Percentiles rank a stretch among this genome's conserved stretches.
phyloP scores from a whole-genome alignment of 2,888 invertebrate genomes.

The Lasioglossum calceatum region DNA sequence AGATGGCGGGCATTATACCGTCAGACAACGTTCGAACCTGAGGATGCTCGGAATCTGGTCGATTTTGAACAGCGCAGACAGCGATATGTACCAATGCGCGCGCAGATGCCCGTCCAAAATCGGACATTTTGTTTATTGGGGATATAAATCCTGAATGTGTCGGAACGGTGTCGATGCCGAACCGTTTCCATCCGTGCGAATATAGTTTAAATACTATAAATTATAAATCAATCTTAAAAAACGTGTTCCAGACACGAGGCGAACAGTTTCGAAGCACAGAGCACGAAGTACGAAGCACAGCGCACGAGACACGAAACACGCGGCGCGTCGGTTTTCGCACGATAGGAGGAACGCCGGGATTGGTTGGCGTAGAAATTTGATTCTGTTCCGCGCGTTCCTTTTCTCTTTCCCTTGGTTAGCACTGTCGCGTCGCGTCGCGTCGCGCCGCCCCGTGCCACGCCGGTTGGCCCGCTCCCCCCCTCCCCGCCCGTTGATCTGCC shows the following conservation, averaged over 20 bases:
- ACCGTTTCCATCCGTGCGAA: too few species aligned
- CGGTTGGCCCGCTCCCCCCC: constrained; percentile 33
- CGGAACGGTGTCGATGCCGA: too few species aligned
- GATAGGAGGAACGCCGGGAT: constrained; percentile 26
- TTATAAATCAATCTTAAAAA: background rate
- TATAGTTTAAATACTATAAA: too few species aligned
- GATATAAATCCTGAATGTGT: too few species aligned
- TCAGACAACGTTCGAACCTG: too few species aligned
- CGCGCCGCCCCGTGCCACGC: background rate
- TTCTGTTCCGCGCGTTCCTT: constrained; percentile 48
- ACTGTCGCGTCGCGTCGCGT: background rate
- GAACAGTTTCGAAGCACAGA: background rate
- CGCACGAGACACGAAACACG: background rate
- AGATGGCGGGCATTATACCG: too few species aligned
- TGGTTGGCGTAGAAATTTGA: constrained; percentile 58
- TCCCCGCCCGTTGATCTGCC: constrained; percentile 16
- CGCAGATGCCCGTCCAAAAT: too few species aligned
- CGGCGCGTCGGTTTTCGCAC: constrained; percentile 20
- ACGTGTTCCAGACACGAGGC: background rate
- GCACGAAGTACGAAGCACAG: background rate
- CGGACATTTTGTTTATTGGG: too few species aligned
- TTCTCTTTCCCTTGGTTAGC: constrained; percentile 26
- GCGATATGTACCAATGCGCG: too few species aligned
- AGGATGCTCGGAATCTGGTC: too few species aligned
- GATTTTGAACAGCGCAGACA: too few species aligned